Evolutionary conservation across 1,140 invertebrate species (phyloP).

Genomic region (Cotesia vestalis): DNA sequence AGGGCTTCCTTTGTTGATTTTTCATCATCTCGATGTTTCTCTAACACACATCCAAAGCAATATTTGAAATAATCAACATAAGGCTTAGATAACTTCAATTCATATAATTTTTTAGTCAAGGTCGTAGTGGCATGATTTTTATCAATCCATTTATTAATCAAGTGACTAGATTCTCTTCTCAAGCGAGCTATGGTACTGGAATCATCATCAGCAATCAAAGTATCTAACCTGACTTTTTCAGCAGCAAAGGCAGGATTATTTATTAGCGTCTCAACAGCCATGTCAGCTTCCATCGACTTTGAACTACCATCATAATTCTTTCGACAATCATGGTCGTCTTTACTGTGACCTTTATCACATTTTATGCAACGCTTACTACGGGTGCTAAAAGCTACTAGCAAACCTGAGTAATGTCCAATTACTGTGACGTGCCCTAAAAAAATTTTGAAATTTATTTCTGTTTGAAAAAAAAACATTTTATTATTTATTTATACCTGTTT

Average conservation of each 20-base stretch:
- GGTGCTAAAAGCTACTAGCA: conserved; percentile 25
- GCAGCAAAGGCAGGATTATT: conserved; percentile 18
- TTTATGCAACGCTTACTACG: conserved; percentile 22
- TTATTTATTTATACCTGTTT: conserved; percentile 23
- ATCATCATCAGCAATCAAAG: conserved; percentile 33
- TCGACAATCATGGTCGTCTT: conserved; percentile 31
- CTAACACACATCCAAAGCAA: conserved; percentile 29
- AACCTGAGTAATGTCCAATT: conserved; percentile 26
- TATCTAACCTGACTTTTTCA: conserved; percentile 20
- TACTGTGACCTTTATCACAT: conserved; percentile 10
- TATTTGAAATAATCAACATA: conserved; percentile 29
- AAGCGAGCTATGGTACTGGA: conserved; percentile 27
- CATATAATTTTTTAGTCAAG: conserved; percentile 26
- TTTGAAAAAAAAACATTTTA: background rate
- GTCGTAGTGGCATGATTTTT: conserved; percentile 26
- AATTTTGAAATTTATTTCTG: background rate
- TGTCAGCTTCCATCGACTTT: conserved; percentile 29
- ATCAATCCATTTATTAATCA: conserved; percentile 34
- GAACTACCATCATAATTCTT: conserved; percentile 27
- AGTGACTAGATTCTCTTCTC: conserved; percentile 16
- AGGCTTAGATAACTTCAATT: conserved; percentile 15
- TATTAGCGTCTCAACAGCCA: conserved; percentile 23
- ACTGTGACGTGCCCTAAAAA: conserved; percentile 29
- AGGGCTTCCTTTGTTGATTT: conserved; percentile 7
- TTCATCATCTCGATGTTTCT: conserved; percentile 18